Base-by-base conservation (phyloP, 2,888 invertebrate species). In the Notocelia uddmanniana region DNA sequence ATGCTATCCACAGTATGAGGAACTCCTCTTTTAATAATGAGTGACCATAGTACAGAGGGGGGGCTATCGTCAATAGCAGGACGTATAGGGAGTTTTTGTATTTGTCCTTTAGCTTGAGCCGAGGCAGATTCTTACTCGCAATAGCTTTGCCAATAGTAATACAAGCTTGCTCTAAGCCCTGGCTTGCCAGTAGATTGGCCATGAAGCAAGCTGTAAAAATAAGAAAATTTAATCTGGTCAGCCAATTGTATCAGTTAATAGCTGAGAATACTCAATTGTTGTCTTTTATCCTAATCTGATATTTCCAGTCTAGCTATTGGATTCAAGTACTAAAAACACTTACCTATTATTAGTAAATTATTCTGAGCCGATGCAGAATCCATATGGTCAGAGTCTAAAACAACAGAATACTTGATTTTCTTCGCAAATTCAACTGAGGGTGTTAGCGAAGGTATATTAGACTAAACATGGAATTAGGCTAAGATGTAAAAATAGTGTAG, bases 121-220 rank as follows among this genome's bases (percentile, higher is more conserved):
- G 72, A 0, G 77, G 2, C 0, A 37, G 13, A 0, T 73, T 55
- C 1, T 74, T 75, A 1, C 74, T 74, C 5, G 76, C 68, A 0
- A 80, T 5, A 0, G 73, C 67, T 0, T 77, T 71, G 73, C 81
- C 80, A 0, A 74, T 68, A 6, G 81, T 18, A 0, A 60, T 31
- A 34, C 80, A 80, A 0, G 68, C 69, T 0, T 76, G 77, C 18
- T 84, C 79, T 0, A 82, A 74, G 0, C 78, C 81, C 45, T 81
- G 78, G 11, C 88, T 80, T 1, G 81, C 69, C 6, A 90, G 69
- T 2, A 88, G 67, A 76, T 87, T 89, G 13, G 85, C 19, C 0
- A 85, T 69, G 73, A 83, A 88, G 1, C 88, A 87, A 15, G 83
- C 91, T 91, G 83, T 2, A 60, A 26, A 79, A 77, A 23, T 31